Evolutionary conservation across 2,888 invertebrate genomes (phyloP).

Genomic region (Tetranychus piercei): DNA sequence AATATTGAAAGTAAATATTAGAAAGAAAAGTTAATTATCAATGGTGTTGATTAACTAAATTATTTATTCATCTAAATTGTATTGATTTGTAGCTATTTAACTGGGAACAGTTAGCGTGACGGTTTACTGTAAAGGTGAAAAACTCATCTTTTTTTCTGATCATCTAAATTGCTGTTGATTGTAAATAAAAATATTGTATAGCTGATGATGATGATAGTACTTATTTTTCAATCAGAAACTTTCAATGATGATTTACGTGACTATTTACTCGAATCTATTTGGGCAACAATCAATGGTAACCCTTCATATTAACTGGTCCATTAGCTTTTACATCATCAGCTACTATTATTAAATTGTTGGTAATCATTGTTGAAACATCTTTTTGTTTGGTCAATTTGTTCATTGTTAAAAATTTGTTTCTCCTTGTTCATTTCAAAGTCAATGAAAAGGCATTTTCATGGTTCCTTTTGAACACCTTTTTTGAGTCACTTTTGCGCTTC

Average conservation of each 20-base stretch:
- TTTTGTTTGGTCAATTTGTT: too few relatives aligned
- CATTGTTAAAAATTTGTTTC: too few relatives aligned
- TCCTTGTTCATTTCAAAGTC: too few relatives aligned
- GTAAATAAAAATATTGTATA: neutral
- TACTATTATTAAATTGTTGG: neutral
- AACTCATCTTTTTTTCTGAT: neutral
- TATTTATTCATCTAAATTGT: neutral
- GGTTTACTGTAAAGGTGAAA: neutral
- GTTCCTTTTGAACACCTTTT: too few relatives aligned
- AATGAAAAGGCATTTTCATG: too few relatives aligned
- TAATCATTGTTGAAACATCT: too few relatives aligned
- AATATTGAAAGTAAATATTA: too few relatives aligned
- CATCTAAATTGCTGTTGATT: neutral
- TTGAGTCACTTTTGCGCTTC: too few relatives aligned
- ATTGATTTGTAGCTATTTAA: neutral
- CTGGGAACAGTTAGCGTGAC: neutral
- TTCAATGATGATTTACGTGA: neutral
- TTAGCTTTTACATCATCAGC: neutral
- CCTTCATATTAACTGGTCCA: slow-evolving; percentile 1
- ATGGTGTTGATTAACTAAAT: neutral
- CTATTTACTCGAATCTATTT: neutral
- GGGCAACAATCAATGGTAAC: neutral
- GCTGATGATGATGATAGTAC: neutral
- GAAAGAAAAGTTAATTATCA: too few relatives aligned
- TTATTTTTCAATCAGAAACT: neutral